Evolutionary conservation across 2,888 invertebrate species (phyloP), one percentile per base, ranked within the genome.

Genomic region (Geophilus truncorum): DNA sequence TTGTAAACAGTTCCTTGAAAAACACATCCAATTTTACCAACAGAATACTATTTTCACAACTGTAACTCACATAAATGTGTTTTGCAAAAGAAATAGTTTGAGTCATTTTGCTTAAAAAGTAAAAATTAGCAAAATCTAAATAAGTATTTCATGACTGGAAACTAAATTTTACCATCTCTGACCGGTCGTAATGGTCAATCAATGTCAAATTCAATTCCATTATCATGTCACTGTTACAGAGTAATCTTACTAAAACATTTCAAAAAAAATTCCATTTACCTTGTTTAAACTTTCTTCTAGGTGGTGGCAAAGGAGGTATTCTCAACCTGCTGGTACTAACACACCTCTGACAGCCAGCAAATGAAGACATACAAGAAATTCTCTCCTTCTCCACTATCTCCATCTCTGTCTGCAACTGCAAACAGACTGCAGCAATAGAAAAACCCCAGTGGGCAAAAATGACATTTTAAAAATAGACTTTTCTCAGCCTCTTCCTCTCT

Each of bases 381-480:
- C 23, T 62, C 23, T 21, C 57, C 18, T 62, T 62, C 18, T 62
- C n/a, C n/a, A n/a, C 57, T 10, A 62, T 62, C 40, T 40, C 40
- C 40, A 40, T 40, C 40, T 40, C 40, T 40, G 40, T 40, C 40
- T 40, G n/a, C 40, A 40, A 62, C 57, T 62, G 21, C 10, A 62
- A 23, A 10, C 21, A 62, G 23, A 62, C 57, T 62, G 57, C 57
- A 40, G 40, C 40, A 40, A 40, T 40, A 40, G 40, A 40, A 40
- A 40, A 40, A n/a, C 40, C 40, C 40, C 40, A 40, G 40, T 40
- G 57, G 21, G 21, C 23, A 62, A 62, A 62, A 62, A 62, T 62
- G 57, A 62, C 57, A 62, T 62, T 62, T 62, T 62, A 62, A 23
- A 62, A 62, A 62, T 62, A 62, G 57, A 62, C 57, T 23, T 62